Evolutionary conservation across 2,888 invertebrate species (phyloP).

Genomic region (Apomyelois bistriatella): DNA sequence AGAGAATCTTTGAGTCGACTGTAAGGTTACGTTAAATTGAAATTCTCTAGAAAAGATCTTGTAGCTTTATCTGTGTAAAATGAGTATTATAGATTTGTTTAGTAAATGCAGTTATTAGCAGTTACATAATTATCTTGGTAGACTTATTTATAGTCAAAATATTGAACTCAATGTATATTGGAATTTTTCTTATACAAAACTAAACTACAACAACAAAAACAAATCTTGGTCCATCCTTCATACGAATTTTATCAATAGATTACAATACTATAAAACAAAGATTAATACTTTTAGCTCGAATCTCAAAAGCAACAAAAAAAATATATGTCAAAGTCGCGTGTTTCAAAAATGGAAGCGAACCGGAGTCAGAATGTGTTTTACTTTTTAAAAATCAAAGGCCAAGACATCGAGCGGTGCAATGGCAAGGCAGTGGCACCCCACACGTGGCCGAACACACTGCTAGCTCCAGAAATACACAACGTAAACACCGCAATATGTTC

Average conservation of each 20-base stretch:
- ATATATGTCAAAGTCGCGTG: background rate
- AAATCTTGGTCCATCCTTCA: too few relatives aligned
- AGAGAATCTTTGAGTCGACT: background rate
- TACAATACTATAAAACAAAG: too few relatives aligned
- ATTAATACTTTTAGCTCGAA: too few relatives aligned
- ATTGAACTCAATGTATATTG: background rate
- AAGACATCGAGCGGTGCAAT: conserved; percentile 28
- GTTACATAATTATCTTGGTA: background rate
- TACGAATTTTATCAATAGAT: too few relatives aligned
- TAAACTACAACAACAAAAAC: too few relatives aligned
- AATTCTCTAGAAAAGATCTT: conserved; percentile 3
- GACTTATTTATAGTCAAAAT: background rate
- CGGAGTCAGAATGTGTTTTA: conserved; percentile 11
- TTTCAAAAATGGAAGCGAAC: background rate
- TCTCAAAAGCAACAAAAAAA: background rate
- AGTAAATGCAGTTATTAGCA: background rate
- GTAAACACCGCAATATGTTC: conserved; percentile 70
- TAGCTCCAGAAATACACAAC: conserved; percentile 66
- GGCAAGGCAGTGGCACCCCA: conserved; percentile 36
- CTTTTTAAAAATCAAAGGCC: conserved; percentile 37
- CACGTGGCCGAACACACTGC: conserved; percentile 66
- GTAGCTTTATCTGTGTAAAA: conserved; percentile 10
- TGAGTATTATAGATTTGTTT: background rate
- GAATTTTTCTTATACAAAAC: too few relatives aligned
- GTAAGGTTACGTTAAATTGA: background rate